Conservation (phyloP, 2,113 vertebrate species). For the Caretta caretta region DNA sequence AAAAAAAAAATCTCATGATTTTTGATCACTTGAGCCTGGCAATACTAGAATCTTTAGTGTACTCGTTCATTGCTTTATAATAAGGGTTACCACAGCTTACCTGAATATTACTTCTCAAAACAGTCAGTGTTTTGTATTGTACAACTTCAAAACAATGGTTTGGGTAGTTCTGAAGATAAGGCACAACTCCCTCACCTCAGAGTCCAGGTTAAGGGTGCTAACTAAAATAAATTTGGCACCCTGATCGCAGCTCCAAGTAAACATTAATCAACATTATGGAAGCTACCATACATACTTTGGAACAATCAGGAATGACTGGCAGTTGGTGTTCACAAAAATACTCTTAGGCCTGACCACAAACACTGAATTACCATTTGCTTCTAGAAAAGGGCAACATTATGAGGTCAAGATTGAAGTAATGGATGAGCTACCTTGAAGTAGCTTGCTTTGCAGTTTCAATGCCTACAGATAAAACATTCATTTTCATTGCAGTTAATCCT, state of each 20-base stretch:
- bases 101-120: neutral
- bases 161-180: neutral
- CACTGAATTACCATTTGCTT: neutral
- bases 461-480: neutral
- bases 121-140: neutral
- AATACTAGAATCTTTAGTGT: neutral
- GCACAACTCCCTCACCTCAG: neutral
- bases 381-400: neutral
- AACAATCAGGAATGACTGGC: neutral
- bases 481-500: neutral
- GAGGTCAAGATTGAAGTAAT: neutral
- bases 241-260: neutral
- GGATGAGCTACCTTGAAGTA: neutral
- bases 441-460: neutral
- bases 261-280: neutral
- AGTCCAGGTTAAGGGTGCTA: neutral
- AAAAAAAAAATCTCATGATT: neutral
- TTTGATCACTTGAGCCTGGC: neutral
- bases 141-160: neutral
- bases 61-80: neutral
- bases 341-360: neutral
- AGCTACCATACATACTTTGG: neutral
- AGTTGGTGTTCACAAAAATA: neutral
- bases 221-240: neutral
- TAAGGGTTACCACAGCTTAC: neutral